Evolutionary conservation across 2,888 invertebrate genomes (phyloP).

Genomic region (Buathra laborator): DNA sequence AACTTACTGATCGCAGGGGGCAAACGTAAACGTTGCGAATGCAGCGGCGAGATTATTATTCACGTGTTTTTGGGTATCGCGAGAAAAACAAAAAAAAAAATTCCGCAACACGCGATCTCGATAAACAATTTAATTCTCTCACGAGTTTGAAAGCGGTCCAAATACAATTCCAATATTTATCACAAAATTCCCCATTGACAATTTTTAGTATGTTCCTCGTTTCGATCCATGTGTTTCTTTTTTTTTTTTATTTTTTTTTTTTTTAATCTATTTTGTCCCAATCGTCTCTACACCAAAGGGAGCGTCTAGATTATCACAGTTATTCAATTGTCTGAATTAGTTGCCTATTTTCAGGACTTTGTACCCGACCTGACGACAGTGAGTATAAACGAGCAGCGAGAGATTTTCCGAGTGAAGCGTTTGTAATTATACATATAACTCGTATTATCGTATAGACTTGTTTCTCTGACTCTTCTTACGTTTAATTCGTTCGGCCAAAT

Average conservation of each 20-base stretch:
- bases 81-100: background rate
- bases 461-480: conserved; percentile 42
- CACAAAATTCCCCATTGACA: conserved; percentile 31
- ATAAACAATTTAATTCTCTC: conserved; percentile 52
- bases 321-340: conserved; percentile 80
- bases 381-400: conserved; percentile 83
- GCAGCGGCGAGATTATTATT: conserved; percentile 43
- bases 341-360: conserved; percentile 86
- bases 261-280: background rate
- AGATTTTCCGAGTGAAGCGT: conserved; percentile 84
- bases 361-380: conserved; percentile 86
- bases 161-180: conserved; percentile 32
- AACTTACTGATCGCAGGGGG: conserved; percentile 67
- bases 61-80: conserved; percentile 14
- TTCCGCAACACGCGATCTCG: conserved; percentile 1
- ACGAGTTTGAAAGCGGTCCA: conserved; percentile 49
- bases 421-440: conserved; percentile 80
- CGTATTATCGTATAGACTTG: conserved; percentile 68
- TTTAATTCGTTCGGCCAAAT: conserved; percentile 76
- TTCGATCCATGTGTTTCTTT: conserved; percentile 27
- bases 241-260: conserved; percentile 1
- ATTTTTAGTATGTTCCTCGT: conserved; percentile 34
- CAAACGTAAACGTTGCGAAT: conserved; percentile 54
- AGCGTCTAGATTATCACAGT: conserved; percentile 32
- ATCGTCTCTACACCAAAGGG: conserved; percentile 17